Evolutionary conservation across 2,797 vertebrate genomes (phyloP).

Genomic region (Amblyraja radiata): DNA sequence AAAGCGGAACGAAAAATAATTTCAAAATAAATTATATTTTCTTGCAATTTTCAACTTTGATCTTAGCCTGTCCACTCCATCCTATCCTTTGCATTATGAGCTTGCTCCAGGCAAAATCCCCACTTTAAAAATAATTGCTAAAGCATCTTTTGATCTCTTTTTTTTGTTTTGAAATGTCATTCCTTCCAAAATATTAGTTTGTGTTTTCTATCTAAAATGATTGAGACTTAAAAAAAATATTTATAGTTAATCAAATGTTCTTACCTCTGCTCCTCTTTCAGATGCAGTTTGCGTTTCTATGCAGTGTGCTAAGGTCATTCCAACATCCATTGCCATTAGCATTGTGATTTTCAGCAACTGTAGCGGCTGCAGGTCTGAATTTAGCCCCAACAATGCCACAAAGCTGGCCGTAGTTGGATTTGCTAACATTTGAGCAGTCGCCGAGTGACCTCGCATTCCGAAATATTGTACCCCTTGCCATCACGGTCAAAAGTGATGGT

Average conservation of each 20-base stretch:
- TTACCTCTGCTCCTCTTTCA: constrained; percentile 1
- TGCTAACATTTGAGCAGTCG: background rate
- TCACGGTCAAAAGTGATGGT: background rate
- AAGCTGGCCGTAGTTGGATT: background rate
- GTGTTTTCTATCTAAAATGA: background rate
- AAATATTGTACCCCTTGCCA: background rate
- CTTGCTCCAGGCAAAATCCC: background rate
- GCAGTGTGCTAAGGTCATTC: background rate
- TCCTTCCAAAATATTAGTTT: background rate
- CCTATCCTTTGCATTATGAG: background rate
- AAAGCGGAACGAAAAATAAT: background rate
- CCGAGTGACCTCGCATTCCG: background rate
- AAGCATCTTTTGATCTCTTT: background rate
- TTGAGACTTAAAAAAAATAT: background rate
- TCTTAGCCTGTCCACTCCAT: background rate
- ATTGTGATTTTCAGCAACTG: background rate
- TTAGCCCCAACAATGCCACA: background rate
- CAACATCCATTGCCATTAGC: background rate
- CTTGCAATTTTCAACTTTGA: background rate
- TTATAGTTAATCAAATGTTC: background rate
- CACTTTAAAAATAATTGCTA: background rate
- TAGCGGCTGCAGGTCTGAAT: background rate
- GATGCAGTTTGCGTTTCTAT: background rate
- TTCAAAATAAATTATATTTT: background rate
- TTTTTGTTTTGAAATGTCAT: background rate